A percentile compares a stretch with the other conserved stretches of the same genome.
phyloP scores from a whole-genome alignment of 1,140 invertebrate genomes.

The Akabosia matsudoensis region DNA sequence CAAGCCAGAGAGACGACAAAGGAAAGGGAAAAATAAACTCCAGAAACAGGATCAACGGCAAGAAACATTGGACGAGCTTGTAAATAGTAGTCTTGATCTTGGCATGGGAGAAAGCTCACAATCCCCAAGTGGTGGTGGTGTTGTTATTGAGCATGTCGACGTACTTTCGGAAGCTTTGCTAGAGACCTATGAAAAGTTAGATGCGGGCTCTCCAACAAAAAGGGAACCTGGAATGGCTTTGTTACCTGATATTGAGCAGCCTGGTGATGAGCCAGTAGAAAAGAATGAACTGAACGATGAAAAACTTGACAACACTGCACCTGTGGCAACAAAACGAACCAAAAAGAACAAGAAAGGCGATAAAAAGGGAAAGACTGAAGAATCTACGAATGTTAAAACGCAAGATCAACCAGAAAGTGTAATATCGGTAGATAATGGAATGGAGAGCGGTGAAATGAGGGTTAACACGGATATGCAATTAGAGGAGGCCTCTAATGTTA shows the following conservation, averaged over 20 bases:
- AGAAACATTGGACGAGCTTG: not conserved
- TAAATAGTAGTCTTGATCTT: not conserved
- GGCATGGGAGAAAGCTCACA: not conserved
- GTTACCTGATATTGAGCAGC: not conserved
- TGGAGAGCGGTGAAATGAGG: no score
- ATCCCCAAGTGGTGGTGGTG: not conserved
- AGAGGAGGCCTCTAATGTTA: no score
- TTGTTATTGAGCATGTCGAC: constrained; percentile 14
- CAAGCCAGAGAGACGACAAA: constrained; percentile 11
- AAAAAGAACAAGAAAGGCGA: constrained; percentile 5
- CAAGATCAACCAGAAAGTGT: no score
- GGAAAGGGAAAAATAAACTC: not conserved
- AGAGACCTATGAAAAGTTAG: constrained; percentile 1
- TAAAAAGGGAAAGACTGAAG: not conserved
- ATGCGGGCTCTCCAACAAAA: not conserved
- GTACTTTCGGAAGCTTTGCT: constrained; percentile 5
- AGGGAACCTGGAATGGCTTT: not conserved
- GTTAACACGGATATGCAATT: no score
- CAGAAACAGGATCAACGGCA: not conserved
- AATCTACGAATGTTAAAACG: no score
- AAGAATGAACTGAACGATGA: not conserved
- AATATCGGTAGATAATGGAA: no score
- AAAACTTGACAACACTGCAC: not conserved
- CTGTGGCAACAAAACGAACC: constrained; percentile 6
- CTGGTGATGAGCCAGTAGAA: not conserved